Evolutionary conservation across 2,797 vertebrate species (phyloP).

Genomic region (Protosalanx chinensis): DNA sequence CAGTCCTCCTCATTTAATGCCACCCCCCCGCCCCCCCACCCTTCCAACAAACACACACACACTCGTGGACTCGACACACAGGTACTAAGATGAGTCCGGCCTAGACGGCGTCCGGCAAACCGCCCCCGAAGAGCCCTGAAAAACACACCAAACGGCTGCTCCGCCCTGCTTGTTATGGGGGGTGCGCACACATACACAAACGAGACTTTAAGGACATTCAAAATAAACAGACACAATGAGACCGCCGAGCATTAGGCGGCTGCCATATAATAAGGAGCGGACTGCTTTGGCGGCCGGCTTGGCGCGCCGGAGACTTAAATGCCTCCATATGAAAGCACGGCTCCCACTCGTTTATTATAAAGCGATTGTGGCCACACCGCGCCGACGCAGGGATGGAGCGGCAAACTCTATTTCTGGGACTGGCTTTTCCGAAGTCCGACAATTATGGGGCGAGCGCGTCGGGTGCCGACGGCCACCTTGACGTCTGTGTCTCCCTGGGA

Average conservation of each 20-base stretch:
- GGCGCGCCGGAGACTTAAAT: slow-evolving; percentile 65
- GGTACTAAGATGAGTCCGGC: slow-evolving; percentile 50
- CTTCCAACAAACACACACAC: slow-evolving; percentile 3
- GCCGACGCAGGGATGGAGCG: slow-evolving; percentile 63
- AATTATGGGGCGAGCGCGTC: slow-evolving; percentile 76
- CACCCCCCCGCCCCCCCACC: slow-evolving; percentile 1
- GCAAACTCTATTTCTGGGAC: slow-evolving; percentile 72
- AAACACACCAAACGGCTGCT: too few relatives aligned
- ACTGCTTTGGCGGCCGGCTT: slow-evolving; percentile 62
- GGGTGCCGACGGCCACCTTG: slow-evolving; percentile 76
- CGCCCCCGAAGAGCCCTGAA: too few relatives aligned
- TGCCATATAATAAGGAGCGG: slow-evolving; percentile 65
- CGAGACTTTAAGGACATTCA: slow-evolving; percentile 30
- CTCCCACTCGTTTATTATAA: slow-evolving; percentile 78
- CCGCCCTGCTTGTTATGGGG: background rate
- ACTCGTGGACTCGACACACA: slow-evolving; percentile 23
- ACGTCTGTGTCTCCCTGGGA: slow-evolving; percentile 77
- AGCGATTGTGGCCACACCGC: slow-evolving; percentile 74
- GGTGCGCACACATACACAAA: background rate
- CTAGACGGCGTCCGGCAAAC: slow-evolving; percentile 10
- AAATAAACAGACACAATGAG: slow-evolving; percentile 65
- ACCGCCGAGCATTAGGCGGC: slow-evolving; percentile 65
- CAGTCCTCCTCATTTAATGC: background rate
- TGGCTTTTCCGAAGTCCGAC: slow-evolving; percentile 70
- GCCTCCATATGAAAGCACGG: slow-evolving; percentile 75